phyloP scores from a whole-genome alignment of 2,797 vertebrate genomes.

The Gastrophryne carolinensis region DNA sequence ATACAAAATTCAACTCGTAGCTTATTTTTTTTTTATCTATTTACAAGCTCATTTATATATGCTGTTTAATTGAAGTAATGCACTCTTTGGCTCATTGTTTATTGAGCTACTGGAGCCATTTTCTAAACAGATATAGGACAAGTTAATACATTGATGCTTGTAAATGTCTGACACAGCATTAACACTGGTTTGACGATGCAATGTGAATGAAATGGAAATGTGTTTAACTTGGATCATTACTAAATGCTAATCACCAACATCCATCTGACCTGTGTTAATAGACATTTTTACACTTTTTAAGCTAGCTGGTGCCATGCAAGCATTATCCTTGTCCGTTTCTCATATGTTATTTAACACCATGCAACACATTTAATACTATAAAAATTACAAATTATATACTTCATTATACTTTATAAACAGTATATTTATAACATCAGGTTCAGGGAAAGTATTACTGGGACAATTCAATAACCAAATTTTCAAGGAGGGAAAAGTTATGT shows the following conservation, averaged over 20 bases:
- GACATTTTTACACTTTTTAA: conserved; percentile 6
- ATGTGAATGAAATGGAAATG: conserved; percentile 24
- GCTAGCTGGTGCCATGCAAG: background rate
- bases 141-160: background rate
- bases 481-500: no score
- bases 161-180: conserved; percentile 23
- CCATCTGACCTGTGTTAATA: conserved; percentile 13
- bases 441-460: no score
- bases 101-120: conserved; percentile 27
- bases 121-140: conserved; percentile 14
- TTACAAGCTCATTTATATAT: conserved; percentile 15
- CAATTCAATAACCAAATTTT: no score
- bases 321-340: background rate
- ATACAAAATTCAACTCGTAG: conserved; percentile 8
- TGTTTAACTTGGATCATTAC: conserved; percentile 25
- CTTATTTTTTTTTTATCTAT: conserved; percentile 13
- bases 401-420: no score
- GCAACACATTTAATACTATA: background rate
- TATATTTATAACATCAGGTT: no score
- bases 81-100: conserved; percentile 36
- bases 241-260: conserved; percentile 24
- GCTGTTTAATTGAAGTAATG: conserved; percentile 44
- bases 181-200: background rate
- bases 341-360: background rate
- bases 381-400: no score